phyloP scores from a whole-genome alignment of 2,888 invertebrate species.

The Trichopria drosophilae region DNA sequence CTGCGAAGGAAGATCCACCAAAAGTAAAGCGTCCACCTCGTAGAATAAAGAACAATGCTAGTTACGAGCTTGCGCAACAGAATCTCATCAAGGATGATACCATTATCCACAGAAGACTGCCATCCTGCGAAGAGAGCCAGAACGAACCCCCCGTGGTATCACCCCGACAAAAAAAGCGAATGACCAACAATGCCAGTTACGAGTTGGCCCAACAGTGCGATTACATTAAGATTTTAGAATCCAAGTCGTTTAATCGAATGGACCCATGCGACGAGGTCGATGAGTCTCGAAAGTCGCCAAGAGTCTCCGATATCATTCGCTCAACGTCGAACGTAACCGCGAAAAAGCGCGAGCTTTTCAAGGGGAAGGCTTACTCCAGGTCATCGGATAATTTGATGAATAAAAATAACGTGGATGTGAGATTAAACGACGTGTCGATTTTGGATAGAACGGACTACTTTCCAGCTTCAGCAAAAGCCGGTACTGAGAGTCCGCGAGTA shows the following conservation, averaged over 20 bases:
- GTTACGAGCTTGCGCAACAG: constrained; percentile 55
- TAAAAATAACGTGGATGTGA: constrained; percentile 4
- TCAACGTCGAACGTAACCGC: constrained; percentile 38
- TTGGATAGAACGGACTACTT: constrained; percentile 56
- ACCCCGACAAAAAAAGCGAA: too few relatives aligned
- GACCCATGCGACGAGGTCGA: constrained; percentile 53
- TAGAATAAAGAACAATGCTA: constrained; percentile 53
- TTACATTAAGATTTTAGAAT: constrained; percentile 45
- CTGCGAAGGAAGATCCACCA: constrained; percentile 34
- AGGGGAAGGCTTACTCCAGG: constrained; percentile 36
- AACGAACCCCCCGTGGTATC: background rate
- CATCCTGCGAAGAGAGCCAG: constrained; percentile 29
- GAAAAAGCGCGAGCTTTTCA: constrained; percentile 11
- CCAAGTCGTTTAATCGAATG: constrained; percentile 44
- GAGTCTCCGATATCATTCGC: constrained; percentile 39
- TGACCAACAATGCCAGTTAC: constrained; percentile 51
- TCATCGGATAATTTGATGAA: constrained; percentile 41
- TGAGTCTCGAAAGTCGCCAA: constrained; percentile 35
- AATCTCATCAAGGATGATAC: constrained; percentile 45
- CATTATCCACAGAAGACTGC: constrained; percentile 27
- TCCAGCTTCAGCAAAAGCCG: constrained; percentile 51
- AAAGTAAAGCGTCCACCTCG: constrained; percentile 34
- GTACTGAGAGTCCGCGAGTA: constrained; percentile 32
- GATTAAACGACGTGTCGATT: constrained; percentile 13
- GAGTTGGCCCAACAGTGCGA: constrained; percentile 53